A percentile compares a stretch with the other conserved stretches of the same genome.
Conservation (phyloP, 2,113 vertebrate genomes). For the Poecilia latipinna region DNA sequence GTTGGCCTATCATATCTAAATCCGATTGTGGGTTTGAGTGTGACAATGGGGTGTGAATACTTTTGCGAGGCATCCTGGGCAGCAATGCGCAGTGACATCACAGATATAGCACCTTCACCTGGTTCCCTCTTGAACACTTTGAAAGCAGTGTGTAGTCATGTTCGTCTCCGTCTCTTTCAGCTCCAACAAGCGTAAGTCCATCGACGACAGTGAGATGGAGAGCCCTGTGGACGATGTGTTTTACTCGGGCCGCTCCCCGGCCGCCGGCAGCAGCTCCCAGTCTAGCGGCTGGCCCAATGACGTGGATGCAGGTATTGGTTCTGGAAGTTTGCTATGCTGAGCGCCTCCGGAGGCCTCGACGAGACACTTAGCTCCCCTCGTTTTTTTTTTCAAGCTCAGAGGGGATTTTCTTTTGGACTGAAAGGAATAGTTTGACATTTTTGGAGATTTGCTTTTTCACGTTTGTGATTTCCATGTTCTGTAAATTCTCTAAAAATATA, state of each 20-base stretch:
- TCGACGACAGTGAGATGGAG: conserved; percentile 96
- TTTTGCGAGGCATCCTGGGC: not conserved
- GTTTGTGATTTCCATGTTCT: no score
- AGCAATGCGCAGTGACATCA: not conserved
- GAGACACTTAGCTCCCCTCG: conserved; percentile 5
- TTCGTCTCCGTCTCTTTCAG: conserved; percentile 65
- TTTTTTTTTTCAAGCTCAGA: not conserved
- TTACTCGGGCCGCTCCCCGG: conserved; percentile 91
- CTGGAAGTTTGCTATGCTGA: not conserved
- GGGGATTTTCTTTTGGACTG: not conserved
- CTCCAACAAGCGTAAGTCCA: conserved; percentile 95
- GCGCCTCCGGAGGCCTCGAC: not conserved
- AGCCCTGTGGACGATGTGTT: conserved; percentile 96
- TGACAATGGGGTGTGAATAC: not conserved
- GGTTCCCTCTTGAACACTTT: not conserved
- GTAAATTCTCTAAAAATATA: no score
- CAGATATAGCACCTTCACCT: not conserved
- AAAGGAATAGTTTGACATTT: conserved; percentile 4
- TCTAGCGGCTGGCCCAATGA: conserved; percentile 93
- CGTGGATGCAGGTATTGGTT: conserved; percentile 87
- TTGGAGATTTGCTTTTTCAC: not conserved
- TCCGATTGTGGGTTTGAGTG: no score
- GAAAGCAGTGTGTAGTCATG: not conserved
- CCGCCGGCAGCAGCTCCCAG: conserved; percentile 91
- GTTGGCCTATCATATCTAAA: no score